Conservation (phyloP, 2,797 vertebrate species). For the Urocyon cinereoargenteus region DNA sequence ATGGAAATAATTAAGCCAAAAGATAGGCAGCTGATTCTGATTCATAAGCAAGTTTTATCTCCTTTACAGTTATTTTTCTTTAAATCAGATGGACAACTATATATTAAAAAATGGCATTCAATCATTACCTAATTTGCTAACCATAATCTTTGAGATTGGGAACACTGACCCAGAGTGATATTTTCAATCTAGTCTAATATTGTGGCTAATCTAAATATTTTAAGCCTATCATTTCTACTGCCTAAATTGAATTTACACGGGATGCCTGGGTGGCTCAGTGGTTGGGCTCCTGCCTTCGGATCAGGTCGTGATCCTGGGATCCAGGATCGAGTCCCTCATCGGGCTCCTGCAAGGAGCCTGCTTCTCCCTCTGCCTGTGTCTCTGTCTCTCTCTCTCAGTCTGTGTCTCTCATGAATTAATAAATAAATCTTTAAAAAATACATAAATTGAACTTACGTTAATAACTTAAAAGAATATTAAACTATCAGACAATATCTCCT, state of each 20-base stretch:
- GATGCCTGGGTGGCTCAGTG: no score
- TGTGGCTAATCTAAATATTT: background rate
- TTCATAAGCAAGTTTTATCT: background rate
- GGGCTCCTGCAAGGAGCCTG: no score
- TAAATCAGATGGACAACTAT: background rate
- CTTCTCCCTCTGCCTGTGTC: no score
- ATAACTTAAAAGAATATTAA: conserved; percentile 34
- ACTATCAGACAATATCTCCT: background rate
- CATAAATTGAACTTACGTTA: background rate
- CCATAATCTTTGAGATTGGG: background rate
- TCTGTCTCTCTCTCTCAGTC: no score
- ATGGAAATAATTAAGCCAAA: background rate
- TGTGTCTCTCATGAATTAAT: no score
- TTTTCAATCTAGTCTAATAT: background rate
- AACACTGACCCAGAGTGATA: background rate
- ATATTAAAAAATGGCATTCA: background rate
- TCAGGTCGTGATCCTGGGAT: no score
- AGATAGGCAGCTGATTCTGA: background rate
- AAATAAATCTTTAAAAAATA: no score
- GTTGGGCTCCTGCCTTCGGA: no score
- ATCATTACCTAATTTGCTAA: conserved; percentile 19
- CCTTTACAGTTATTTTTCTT: background rate
- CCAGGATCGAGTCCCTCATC: no score
- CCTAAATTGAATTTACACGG: conserved; percentile 1
- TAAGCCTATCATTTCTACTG: background rate